Evolutionary conservation across 2,797 vertebrate genomes (phyloP), one percentile per base, ranked within the genome.

Genomic region (Syngnathus acus): DNA sequence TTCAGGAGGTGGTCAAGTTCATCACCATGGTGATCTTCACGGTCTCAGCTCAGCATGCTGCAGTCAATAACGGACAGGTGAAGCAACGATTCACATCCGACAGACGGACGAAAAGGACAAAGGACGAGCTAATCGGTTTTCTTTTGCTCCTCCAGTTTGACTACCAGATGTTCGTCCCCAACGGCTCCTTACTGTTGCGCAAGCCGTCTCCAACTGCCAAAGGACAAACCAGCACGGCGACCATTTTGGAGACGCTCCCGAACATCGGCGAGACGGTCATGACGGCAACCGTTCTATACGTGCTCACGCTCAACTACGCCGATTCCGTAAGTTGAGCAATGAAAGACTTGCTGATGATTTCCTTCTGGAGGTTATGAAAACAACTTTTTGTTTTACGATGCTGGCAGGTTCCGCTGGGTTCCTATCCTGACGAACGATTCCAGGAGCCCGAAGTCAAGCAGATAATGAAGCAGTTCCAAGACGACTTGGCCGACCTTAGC

Each of bases 141-240:
- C 57, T 16, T 72, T 13, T 64, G 14, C 67, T 53, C 0, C 43
- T 76, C 40, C 38, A 93, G 91, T 92, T 82, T 59, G 91, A 94
- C 78, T 92, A 87, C 79, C 65, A 71, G 6, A 66, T 78, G 70
- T 92, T 90, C 88, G 61, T 82, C 68, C 90, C 91, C n/a, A 94
- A 93, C 63, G 64, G 73, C 1, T 74, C 90, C 0, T 71, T 84
- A 19, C 66, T 90, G 55, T 84, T 93, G 82, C 80, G 63, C 65
- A 85, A 84, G 53, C 83, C 89, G 38, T 91, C 92, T 62, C 92
- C 90, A 1, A 77, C 75, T 57, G 74, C 63, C 6, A 94, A 94
- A 74, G 90, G 90, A 1, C 71, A 80, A 6, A 78, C 89, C 1
- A 91, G 77, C 39, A 76, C 84, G 73, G 38, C 86, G 38, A 83